phyloP scores from a whole-genome alignment of 2,797 vertebrate genomes.

The Lagocephalus sceleratus region DNA sequence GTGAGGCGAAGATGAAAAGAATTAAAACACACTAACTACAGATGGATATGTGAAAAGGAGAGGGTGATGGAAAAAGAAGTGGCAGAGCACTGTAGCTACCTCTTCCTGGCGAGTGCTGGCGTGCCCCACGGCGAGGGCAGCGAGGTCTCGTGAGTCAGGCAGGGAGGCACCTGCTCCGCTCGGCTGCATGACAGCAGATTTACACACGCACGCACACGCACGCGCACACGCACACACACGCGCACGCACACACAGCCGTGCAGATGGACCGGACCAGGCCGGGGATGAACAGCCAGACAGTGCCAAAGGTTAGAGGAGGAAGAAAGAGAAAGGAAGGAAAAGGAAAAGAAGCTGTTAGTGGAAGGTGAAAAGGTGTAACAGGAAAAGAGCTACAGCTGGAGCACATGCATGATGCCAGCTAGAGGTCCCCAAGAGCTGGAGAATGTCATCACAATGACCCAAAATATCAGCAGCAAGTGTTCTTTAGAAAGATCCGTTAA shows the following conservation, averaged over 20 bases:
- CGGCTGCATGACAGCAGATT: constrained; percentile 83
- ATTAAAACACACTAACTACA: background rate
- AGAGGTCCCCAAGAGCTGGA: background rate
- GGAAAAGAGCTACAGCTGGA: constrained; percentile 49
- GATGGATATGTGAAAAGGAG: constrained; percentile 6
- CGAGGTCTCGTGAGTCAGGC: constrained; percentile 98
- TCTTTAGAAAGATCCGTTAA: background rate
- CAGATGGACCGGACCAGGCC: constrained; percentile 64
- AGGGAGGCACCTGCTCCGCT: constrained; percentile 97
- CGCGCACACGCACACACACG: constrained; percentile 20
- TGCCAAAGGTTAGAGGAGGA: constrained; percentile 64
- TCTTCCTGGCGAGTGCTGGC: constrained; percentile 97
- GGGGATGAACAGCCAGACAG: constrained; percentile 64
- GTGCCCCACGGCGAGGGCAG: constrained; percentile 99
- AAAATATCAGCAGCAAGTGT: background rate
- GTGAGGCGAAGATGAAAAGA: background rate
- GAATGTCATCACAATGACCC: background rate
- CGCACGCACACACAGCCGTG: constrained; percentile 35
- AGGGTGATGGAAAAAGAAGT: constrained; percentile 10
- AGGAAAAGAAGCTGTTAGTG: constrained; percentile 57
- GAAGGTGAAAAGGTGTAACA: constrained; percentile 38
- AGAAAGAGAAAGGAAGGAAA: constrained; percentile 37
- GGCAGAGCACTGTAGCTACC: constrained; percentile 87
- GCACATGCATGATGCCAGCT: constrained; percentile 38
- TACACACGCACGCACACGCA: constrained; percentile 22